A percentile compares a stretch with the other conserved stretches of the same genome.
These are phyloP conservation scores for Eupithecia subumbrata DNA, from an alignment of 2,888 invertebrate species.

Conservation along the genomic window DNA sequence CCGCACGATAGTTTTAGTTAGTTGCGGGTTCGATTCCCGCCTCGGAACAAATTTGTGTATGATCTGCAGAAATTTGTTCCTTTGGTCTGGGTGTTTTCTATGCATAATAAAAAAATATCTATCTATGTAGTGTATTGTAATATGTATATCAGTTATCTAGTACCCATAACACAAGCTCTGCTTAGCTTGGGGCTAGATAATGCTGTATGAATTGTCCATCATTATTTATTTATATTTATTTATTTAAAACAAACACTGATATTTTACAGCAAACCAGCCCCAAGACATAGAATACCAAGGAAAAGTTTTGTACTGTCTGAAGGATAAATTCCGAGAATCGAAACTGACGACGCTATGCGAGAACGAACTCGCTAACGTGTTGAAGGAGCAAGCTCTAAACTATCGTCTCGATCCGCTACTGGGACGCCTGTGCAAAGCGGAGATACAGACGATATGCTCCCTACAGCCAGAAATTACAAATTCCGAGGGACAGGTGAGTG, in stretches of 20 bases:
- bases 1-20: too few relatives aligned
- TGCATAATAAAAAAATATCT: too few relatives aligned
- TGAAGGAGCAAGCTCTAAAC: constrained; percentile 95
- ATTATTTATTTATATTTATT: too few relatives aligned
- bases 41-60: too few relatives aligned
- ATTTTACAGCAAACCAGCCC: constrained; percentile 71
- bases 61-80: too few relatives aligned
- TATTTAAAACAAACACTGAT: background rate
- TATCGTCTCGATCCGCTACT: constrained; percentile 95
- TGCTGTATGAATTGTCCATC: too few relatives aligned
- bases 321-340: constrained; percentile 89
- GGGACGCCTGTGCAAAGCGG: constrained; percentile 90
- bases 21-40: too few relatives aligned
- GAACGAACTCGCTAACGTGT: constrained; percentile 90
- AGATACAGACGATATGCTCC: constrained; percentile 87
- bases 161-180: too few relatives aligned
- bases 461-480: constrained; percentile 74
- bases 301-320: constrained; percentile 92
- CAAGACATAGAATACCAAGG: constrained; percentile 91
- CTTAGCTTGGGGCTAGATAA: too few relatives aligned
- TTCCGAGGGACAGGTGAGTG: constrained; percentile 75
- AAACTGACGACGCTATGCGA: constrained; percentile 91
- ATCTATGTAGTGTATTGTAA: too few relatives aligned
- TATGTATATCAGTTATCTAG: too few relatives aligned
- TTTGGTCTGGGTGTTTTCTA: too few relatives aligned